Evolutionary conservation across 2,888 invertebrate genomes (phyloP).

Genomic region (Octonoba sinensis): DNA sequence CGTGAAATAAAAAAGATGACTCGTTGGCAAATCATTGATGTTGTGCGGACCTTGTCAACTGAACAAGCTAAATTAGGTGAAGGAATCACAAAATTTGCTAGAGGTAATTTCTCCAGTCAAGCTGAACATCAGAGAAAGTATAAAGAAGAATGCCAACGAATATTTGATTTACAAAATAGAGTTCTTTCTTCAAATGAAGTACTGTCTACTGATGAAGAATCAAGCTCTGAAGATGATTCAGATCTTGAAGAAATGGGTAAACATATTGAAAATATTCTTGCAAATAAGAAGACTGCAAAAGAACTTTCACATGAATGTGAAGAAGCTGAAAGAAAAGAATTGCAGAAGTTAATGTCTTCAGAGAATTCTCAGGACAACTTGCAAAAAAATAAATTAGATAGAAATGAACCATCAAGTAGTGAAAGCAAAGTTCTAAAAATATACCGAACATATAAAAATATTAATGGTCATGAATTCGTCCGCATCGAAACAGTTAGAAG

Average conservation of each 20-base stretch:
- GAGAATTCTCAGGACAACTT: slow-evolving; percentile 67
- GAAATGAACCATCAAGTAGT: background rate
- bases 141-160: slow-evolving; percentile 97
- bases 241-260: slow-evolving; percentile 98
- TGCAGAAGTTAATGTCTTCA: slow-evolving; percentile 91
- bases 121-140: slow-evolving; percentile 98
- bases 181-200: slow-evolving; percentile 92
- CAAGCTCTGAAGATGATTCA: slow-evolving; percentile 91
- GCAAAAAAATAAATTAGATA: slow-evolving; percentile 31
- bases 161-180: slow-evolving; percentile 96
- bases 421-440: slow-evolving; percentile 79
- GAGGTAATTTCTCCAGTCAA: slow-evolving; percentile 96
- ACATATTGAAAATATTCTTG: slow-evolving; percentile 96
- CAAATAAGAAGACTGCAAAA: slow-evolving; percentile 94
- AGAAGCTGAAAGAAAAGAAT: slow-evolving; percentile 93
- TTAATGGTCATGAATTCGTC: slow-evolving; percentile 89
- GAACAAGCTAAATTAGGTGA: slow-evolving; percentile 98
- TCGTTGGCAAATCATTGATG: slow-evolving; percentile 88
- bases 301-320: slow-evolving; percentile 91
- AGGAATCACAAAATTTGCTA: slow-evolving; percentile 96
- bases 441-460: slow-evolving; percentile 86
- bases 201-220: slow-evolving; percentile 94
- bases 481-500: slow-evolving; percentile 93
- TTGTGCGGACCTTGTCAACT: slow-evolving; percentile 95
- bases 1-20: slow-evolving; percentile 80